Percentiles rank a stretch among this genome's conserved stretches.
phyloP scores from a whole-genome alignment of 2,797 vertebrate genomes.

The Acomys russatus region DNA sequence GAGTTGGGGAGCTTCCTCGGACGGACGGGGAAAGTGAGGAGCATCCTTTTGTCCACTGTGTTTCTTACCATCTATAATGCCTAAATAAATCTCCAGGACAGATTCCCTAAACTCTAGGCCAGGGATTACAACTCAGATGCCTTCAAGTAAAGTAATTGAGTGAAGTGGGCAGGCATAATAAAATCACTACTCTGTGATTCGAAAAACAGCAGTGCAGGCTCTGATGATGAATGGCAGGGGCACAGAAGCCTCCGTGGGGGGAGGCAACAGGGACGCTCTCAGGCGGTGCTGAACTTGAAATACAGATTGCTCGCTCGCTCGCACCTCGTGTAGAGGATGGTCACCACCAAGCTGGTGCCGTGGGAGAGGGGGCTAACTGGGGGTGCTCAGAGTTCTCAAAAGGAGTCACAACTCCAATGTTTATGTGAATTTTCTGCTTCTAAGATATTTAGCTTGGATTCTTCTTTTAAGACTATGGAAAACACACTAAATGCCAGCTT shows the following conservation, averaged over 20 bases:
- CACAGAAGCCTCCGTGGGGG: background rate
- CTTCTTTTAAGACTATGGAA: background rate
- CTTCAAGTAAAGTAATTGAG: slow-evolving; percentile 73
- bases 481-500: background rate
- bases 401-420: slow-evolving; percentile 6
- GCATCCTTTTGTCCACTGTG: background rate
- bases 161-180: slow-evolving; percentile 61
- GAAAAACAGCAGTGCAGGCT: slow-evolving; percentile 27
- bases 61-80: slow-evolving; percentile 21
- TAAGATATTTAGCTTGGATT: background rate
- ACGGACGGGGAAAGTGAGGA: background rate
- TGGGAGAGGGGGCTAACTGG: background rate
- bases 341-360: background rate
- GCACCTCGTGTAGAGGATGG: background rate
- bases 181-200: slow-evolving; percentile 43
- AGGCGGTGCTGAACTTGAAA: background rate
- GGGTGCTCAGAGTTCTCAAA: background rate
- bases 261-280: slow-evolving; percentile 31
- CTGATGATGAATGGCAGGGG: slow-evolving; percentile 23
- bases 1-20: background rate
- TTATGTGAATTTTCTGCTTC: background rate
- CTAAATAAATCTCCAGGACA: slow-evolving; percentile 58
- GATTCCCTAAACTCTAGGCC: slow-evolving; percentile 57
- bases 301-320: background rate
- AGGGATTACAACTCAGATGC: slow-evolving; percentile 64